Base-by-base conservation (phyloP, 2,888 invertebrate genomes). In the Kuschelorhynchus macadamiae region DNA sequence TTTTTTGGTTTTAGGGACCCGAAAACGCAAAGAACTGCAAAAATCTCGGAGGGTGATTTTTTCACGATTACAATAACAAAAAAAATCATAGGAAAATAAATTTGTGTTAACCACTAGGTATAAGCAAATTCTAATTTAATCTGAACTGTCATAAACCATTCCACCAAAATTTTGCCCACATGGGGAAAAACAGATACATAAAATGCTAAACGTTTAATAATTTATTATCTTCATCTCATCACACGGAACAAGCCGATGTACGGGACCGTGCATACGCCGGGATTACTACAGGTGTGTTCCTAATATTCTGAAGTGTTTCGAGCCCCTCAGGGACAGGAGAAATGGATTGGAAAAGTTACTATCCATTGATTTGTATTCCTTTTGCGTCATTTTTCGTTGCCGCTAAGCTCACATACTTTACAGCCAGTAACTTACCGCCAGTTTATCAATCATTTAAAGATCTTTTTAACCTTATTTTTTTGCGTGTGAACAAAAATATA, bases 261-360 rank as follows among this genome's bases (percentile, higher is more conserved):
- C 61, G 67, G 56, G 65, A 59, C 53, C 50, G 53, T n/a, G n/a
- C n/a, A n/a, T 53, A 46, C 32, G 56, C 30, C 16, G 21, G 50
- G 52, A 25, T 52, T 52, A 78, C 77, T 78, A 79, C 78, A 79
- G 79, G 79, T 79, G 79, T 76, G 78, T 72, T 77, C 76, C 77
- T 79, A 79, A 79, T 79, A 78, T 76, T 75, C 77, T 75, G 76
- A 76, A 78, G 78, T 78, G 78, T 77, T 77, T 77, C 76, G 71
- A 72, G 74, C 70, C 76, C 71, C 75, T 60, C 57, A 74, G 77
- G 76, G 76, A 57, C 47, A 72, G 44, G 68, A 73, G 81, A 82
- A 83, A 83, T 82, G 82, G 83, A 82, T 82, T 83, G 82, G 83
- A 82, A 83, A 83, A 83, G 80, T 82, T 82, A 81, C 81, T 79